Base-by-base conservation (phyloP, 2,797 vertebrate species). In the Tokudaia muenninki region DNA sequence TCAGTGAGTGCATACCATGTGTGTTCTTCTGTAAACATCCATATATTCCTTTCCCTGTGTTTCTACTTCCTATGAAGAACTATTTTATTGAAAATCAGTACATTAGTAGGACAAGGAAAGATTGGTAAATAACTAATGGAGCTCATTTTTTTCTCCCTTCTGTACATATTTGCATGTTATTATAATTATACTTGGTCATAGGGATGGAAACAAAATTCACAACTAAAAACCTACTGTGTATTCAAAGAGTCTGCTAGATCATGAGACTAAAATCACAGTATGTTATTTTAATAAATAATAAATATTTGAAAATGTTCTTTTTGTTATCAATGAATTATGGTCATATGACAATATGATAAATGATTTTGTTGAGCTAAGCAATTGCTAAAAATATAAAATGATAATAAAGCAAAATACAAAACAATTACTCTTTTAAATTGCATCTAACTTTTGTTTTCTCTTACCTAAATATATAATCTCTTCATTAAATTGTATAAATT, bases 101-200 rank as follows among this genome's bases (percentile, higher is more conserved):
- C 87, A 22, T 24, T 0, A 37, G 57, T 44, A 7, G 14, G 26
- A 86, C 63, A 81, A n/a, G 1, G 44, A 88, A 74, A 90, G 17
- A 26, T 84, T 55, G 96, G 41, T 74, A 94, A 67, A 78, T 50
- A 61, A 59, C 5, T 93, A 47, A n/a, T 80, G 47, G 91, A 1
- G 19, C 5, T 44, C 2, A 9, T 83, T 77, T 44, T 61, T 52
- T 16, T 44, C 21, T 22, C 21, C 14, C 44, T 37, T 77, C 1
- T 50, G 1, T 55, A 26, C 70, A 31, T 29, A 3, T 72, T 22
- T 47, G 34, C 50, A 63, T 10, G 2, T 41, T 95, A 50, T 17
- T 21, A 87, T 81, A 92, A 74, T 8, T 77, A 3, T 79, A 75
- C 61, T 92, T 95, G n/a, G 86, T 90, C 95, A 80, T 47, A 67